Conservation (phyloP, 2,113 vertebrate genomes). For the Misgurnus mizolepis region DNA sequence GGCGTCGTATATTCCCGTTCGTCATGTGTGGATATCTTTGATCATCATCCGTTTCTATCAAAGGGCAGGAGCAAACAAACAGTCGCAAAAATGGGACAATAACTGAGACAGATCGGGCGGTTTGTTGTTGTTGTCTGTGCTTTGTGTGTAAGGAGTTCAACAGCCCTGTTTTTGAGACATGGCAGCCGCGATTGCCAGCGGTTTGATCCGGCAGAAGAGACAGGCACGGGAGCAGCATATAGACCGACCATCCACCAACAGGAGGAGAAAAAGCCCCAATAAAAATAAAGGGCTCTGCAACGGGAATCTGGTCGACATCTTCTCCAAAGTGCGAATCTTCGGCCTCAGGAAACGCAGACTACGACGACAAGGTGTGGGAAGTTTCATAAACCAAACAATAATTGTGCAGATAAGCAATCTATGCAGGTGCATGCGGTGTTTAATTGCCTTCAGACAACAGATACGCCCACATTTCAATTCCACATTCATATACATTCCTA, state of each 20-base stretch:
- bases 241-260: constrained; percentile 91
- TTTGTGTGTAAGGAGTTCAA: constrained; percentile 66
- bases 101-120: constrained; percentile 71
- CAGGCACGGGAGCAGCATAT: constrained; percentile 96
- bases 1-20: constrained; percentile 50
- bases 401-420: constrained; percentile 21
- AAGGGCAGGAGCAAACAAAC: constrained; percentile 59
- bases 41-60: constrained; percentile 50
- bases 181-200: constrained; percentile 97
- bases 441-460: constrained; percentile 19
- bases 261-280: constrained; percentile 94
- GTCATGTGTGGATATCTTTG: constrained; percentile 61
- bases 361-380: constrained; percentile 92
- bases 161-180: constrained; percentile 78
- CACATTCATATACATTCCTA: background rate
- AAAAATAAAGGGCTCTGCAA: constrained; percentile 97
- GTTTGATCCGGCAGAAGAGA: constrained; percentile 97
- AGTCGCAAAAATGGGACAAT: constrained; percentile 73
- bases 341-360: constrained; percentile 96
- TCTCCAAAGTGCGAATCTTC: constrained; percentile 99
- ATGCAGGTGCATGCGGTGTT: constrained; percentile 9
- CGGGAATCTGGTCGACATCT: constrained; percentile 97
- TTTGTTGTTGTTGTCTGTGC: constrained; percentile 68
- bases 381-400: constrained; percentile 50
- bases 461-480: constrained; percentile 30